Conservation (phyloP, 2,797 vertebrate species). For the Babyrousa celebensis region DNA sequence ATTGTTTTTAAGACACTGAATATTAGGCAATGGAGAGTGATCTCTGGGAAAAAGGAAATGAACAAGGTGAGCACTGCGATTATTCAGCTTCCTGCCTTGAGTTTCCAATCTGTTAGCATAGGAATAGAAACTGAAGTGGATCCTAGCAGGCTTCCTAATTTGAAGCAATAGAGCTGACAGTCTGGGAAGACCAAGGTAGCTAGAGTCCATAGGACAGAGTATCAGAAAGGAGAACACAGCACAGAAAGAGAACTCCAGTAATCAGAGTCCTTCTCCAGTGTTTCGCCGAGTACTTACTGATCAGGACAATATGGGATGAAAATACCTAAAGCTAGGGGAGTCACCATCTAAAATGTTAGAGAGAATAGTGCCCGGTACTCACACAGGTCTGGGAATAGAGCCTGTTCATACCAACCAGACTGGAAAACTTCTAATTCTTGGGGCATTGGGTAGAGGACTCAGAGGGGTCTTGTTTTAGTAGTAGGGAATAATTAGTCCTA, state of each 20-base stretch:
- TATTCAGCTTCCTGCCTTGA: slow-evolving; percentile 13
- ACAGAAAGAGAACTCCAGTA: not conserved
- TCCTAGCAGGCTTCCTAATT: not conserved
- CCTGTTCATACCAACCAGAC: slow-evolving; percentile 8
- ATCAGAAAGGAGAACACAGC: not conserved
- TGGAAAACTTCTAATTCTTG: not conserved
- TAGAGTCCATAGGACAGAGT: slow-evolving; percentile 6
- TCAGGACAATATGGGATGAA: not conserved
- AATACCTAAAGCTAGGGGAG: not conserved
- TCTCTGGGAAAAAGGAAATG: not conserved
- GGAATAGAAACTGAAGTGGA: not conserved
- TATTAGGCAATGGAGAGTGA: not conserved
- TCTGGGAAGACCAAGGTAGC: not conserved
- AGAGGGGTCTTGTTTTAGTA: not conserved
- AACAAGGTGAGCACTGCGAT: not conserved
- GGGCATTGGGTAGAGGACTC: not conserved
- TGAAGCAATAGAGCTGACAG: not conserved
- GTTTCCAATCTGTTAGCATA: not conserved
- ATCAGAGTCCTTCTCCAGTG: not conserved
- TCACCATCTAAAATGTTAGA: not conserved
- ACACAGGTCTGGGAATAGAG: not conserved
- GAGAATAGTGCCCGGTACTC: not conserved
- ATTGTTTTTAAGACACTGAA: not conserved
- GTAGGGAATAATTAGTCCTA: not conserved
- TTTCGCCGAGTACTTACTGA: slow-evolving; percentile 24